Evolutionary conservation across 1,140 invertebrate genomes (phyloP), one percentile per base, ranked within the genome.

Genomic region (Sarcophaga peregrina): DNA sequence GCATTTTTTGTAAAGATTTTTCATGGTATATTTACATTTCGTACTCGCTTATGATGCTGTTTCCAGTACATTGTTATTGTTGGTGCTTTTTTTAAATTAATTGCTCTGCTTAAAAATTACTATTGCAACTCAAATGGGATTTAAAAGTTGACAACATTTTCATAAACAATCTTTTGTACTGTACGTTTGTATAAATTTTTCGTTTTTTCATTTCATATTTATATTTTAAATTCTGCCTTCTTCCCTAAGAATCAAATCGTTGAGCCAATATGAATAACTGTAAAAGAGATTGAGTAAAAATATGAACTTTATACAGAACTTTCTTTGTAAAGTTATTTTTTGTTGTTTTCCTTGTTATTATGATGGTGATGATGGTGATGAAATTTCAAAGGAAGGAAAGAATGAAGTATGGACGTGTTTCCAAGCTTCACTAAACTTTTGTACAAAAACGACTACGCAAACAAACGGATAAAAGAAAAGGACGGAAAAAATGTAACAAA

Each of bases 391-490:
- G 83, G 83, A 83, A 84, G 83, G 78, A 83, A 82, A 78, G 78
- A 82, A 84, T 84, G 75, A 81, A 84, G 83, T 83, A 84, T 74
- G 82, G 82, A 84, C 83, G 83, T 84, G 83, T 82, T 82, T 82
- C 83, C 62, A 80, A 84, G 86, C 86, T 76, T 81, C 81, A 84
- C 58, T 84, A 80, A 76, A 83, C 47, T 50, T 37, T 54, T 54
- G 46, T 62, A 80, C 46, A 25, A 37, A 37, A 37, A 37, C 4
- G 25, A 37, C 25, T 37, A 37, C 25, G 25, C 25, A 37, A 37
- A 37, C 25, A 37, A 37, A 4, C 25, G 25, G 25, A 37, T 37
- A 37, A 37, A 37, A 47, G 75, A 47, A 83, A 73, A 83, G 25
- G 9, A 73, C 50, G 47, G 13, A 74, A 37, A 54, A 58, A 80